Base-by-base conservation (phyloP, 1,140 invertebrate species). In the Homarus americanus region DNA sequence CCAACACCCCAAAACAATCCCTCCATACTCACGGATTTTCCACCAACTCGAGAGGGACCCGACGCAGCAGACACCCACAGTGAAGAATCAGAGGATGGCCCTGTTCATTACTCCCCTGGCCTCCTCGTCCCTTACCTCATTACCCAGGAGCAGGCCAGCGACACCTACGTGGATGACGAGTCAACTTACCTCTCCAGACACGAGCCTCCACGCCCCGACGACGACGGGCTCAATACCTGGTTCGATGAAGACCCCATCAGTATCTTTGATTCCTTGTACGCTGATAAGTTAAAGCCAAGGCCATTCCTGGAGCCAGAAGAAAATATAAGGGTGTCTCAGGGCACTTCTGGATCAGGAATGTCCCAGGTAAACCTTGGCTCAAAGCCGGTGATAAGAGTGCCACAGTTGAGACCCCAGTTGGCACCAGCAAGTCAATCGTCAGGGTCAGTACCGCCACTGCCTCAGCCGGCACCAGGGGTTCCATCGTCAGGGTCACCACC, bases 191-290 rank as follows among this genome's bases (percentile, higher is more conserved):
- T 73, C 40, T 49, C 83, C 41, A 72, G 63, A 76, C 66, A 44
- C 40, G 83, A 86, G 9, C 72, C 73, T 0, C 83, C 83, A 12
- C 83, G 34, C 4, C 49, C 83, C 28, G 69, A 34, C 10, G 82
- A 86, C n/a, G 69, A 86, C 28, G 72, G 72, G 4, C 83, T 86
- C 72, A 86, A 53, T 20, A 75, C 66, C 15, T 86, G 83, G 83
- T 86, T 86, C 69, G 69, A 76, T 28, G n/a, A 72, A 4, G 83
- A 86, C 28, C 83, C 83, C 69, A 86, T 86, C 34, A 76, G 17
- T 24, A 86, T 86, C 49, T 86, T 86, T 17, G 83, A 86, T n/a
- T 72, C 83, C 2, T 36, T 86, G 28, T 41, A 86, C n/a, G 15
- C 38, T 41, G 63, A 38, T n/a, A 36, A 28, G 20, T 69, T 41